These are phyloP conservation scores for Hirtodrosophila confusa DNA, from an alignment of 2,888 invertebrate genomes.

Conservation along the genomic window DNA sequence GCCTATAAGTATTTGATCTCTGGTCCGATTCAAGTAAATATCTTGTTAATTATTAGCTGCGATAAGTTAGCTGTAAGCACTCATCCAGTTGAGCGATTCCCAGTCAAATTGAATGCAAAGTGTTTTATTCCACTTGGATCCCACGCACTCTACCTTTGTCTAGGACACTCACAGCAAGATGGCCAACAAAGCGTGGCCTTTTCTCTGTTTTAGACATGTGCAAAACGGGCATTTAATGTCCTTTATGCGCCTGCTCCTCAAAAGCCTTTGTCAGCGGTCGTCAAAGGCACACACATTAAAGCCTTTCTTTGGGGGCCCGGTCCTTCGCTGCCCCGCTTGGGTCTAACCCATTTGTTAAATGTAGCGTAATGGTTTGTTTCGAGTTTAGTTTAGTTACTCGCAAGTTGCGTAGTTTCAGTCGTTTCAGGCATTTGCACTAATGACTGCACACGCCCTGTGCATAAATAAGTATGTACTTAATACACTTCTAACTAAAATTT, in stretches of 20 bases:
- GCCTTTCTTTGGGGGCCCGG: conserved; percentile 18
- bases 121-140: conserved; percentile 1
- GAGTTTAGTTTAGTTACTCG: conserved; percentile 48
- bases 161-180: conserved; percentile 20
- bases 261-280: conserved; percentile 60
- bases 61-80: not conserved
- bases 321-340: not conserved
- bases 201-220: conserved; percentile 70
- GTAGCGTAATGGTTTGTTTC: conserved; percentile 71
- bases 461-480: conserved; percentile 19
- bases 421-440: conserved; percentile 59
- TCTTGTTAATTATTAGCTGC: not conserved
- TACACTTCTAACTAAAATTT: conserved; percentile 30
- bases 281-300: conserved; percentile 47
- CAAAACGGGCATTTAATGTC: conserved; percentile 67
- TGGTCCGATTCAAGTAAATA: not conserved
- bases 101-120: conserved; percentile 33
- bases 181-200: conserved; percentile 24
- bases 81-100: conserved; percentile 22
- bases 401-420: conserved; percentile 45
- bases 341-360: conserved; percentile 74
- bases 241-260: conserved; percentile 39
- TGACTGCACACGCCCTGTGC: conserved; percentile 64
- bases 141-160: conserved; percentile 66
- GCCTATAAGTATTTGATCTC: no score